Conservation (phyloP, 2,888 invertebrate species). For the Colletes collaris region DNA sequence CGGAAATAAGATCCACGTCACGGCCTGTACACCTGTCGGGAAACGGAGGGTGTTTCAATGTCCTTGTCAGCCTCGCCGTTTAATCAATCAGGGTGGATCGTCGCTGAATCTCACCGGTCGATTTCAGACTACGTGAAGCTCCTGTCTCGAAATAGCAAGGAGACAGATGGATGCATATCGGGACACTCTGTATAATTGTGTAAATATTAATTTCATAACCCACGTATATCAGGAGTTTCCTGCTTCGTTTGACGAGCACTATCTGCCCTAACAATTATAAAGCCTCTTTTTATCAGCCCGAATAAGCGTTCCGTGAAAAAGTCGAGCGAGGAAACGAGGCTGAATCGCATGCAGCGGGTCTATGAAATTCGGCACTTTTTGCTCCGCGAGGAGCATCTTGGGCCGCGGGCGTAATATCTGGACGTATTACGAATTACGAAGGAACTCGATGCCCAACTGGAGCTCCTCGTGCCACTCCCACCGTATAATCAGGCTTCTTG, state of each 20-base stretch:
- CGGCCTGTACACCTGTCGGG: conserved; percentile 5
- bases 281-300: too few species aligned
- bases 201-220: too few species aligned
- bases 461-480: conserved; percentile 72
- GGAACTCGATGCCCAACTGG: conserved; percentile 68
- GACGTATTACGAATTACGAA: conserved; percentile 60
- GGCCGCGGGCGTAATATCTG: conserved; percentile 54
- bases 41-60: not conserved
- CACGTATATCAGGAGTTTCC: too few species aligned
- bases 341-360: conserved; percentile 32
- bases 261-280: too few species aligned
- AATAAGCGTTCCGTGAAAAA: not conserved
- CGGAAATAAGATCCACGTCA: conserved; percentile 37
- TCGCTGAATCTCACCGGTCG: not conserved
- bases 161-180: too few species aligned
- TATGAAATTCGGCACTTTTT: conserved; percentile 46
- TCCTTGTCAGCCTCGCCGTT: conserved; percentile 2
- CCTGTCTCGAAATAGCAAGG: too few species aligned
- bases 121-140: too few species aligned
- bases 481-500: conserved; percentile 72
- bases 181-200: too few species aligned
- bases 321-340: conserved; percentile 2
- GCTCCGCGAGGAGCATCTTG: conserved; percentile 25
- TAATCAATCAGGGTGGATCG: not conserved
- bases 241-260: too few species aligned